Evolutionary conservation across 2,113 vertebrate species (phyloP), one percentile per base, ranked within the genome.

Genomic region (Kryptolebias marmoratus): DNA sequence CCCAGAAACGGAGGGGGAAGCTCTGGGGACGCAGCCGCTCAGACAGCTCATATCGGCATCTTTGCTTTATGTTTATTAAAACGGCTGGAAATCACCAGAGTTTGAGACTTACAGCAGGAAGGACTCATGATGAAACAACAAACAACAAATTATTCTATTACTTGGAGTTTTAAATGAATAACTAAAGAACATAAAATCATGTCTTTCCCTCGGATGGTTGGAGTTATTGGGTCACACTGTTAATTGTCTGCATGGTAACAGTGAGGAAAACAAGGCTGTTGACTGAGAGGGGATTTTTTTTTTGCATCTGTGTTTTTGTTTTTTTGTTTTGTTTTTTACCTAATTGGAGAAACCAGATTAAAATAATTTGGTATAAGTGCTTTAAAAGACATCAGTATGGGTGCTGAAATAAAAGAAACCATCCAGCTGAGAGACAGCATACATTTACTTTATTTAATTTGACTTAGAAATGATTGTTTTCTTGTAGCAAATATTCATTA

Each of bases 51-150:
- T 82, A 70, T 74, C 45, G 65, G 28, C 31, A 31, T 71, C 62
- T 52, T 66, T 73, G 58, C 68, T 83, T 78, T 75, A 66, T 60
- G 76, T 70, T 67, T 80, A 82, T 87, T 87, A 82, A 78, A 82
- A 80, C 31, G 73, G 72, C 63, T 80, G 82, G 60, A 80, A 80
- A 76, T 64, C 64, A 50, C 45, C 65, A 61, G 74, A 73, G 67
- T 73, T 80, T 52, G 64, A 59, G 60, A 65, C 57, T 22, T 70
- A 57, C 67, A 56, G 64, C 48, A 42, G 75, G 57, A 57, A 68
- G 61, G 58, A 76, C 76, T 69, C 75, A 61, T 80, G 81, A 75
- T 69, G 15, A 30, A 42, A 73, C 55, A 85, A 75, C 67, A 49
- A 69, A 73, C 74, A 63, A 7, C 45, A 57, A 76, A 81, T 55